Conservation (phyloP, 1,140 invertebrate species). For the Hycleus cichorii region DNA sequence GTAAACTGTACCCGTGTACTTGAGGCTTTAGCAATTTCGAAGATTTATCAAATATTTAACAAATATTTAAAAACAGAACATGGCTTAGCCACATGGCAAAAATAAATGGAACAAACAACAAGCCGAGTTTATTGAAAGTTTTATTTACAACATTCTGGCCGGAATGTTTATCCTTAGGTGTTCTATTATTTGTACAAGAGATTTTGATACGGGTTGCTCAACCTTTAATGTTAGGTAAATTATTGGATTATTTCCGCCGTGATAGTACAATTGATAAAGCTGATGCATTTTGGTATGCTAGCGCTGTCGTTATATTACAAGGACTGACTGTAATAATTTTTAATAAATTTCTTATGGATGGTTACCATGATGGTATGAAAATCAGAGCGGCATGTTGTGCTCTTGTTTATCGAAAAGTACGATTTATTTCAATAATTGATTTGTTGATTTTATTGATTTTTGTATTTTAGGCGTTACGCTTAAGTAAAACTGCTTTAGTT, state of each 20-base stretch:
- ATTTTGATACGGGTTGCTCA: constrained; percentile 34
- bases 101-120: constrained; percentile 24
- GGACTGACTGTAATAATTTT: constrained; percentile 45
- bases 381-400: constrained; percentile 56
- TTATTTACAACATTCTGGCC: constrained; percentile 42
- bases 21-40: too few species aligned
- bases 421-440: not conserved
- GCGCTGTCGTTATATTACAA: constrained; percentile 50
- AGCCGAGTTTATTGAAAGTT: constrained; percentile 39
- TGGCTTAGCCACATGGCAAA: constrained; percentile 40
- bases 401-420: constrained; percentile 58
- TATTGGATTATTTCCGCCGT: constrained; percentile 48
- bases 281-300: constrained; percentile 50
- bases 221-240: constrained; percentile 48
- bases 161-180: constrained; percentile 35
- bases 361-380: constrained; percentile 54
- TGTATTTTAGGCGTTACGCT: constrained; percentile 43
- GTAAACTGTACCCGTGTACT: too few species aligned
- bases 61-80: constrained; percentile 15
- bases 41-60: too few species aligned
- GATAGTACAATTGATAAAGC: constrained; percentile 34
- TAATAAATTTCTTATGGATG: constrained; percentile 54
- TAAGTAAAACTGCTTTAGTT: constrained; percentile 59
- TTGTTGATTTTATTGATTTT: not conserved
- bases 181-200: constrained; percentile 34